phyloP scores from a whole-genome alignment of 2,113 vertebrate species.

The Microtus richardsoni region DNA sequence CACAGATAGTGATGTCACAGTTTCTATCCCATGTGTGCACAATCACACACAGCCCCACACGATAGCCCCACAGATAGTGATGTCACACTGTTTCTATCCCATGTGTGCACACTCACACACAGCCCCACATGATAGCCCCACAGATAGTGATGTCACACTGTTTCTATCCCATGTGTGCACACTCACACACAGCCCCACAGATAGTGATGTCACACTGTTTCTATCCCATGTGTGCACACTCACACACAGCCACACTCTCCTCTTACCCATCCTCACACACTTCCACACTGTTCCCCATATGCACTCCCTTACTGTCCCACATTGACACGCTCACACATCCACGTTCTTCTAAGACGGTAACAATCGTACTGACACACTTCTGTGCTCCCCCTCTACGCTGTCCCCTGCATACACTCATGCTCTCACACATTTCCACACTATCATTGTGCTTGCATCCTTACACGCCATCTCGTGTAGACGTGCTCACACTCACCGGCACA shows the following conservation, averaged over 20 bases:
- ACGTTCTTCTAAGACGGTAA: background rate
- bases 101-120: background rate
- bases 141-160: background rate
- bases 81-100: background rate
- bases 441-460: background rate
- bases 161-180: too few relatives aligned
- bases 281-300: rapidly evolving
- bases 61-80: background rate
- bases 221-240: too few relatives aligned
- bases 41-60: rapidly evolving
- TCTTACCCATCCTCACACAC: background rate
- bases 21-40: too few relatives aligned
- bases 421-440: background rate
- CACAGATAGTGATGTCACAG: background rate
- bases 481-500: too few relatives aligned
- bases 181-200: rapidly evolving
- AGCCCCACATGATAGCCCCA: background rate
- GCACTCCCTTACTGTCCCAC: background rate
- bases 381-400: background rate
- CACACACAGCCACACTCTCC: rapidly evolving
- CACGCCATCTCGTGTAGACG: rapidly evolving
- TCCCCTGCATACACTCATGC: background rate
- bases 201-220: background rate
- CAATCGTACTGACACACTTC: background rate
- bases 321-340: rapidly evolving